A percentile compares a stretch with the other conserved stretches of the same genome.
Evolutionary conservation across 2,888 invertebrate species (phyloP).

Genomic region (Coelopa pilipes): DNA sequence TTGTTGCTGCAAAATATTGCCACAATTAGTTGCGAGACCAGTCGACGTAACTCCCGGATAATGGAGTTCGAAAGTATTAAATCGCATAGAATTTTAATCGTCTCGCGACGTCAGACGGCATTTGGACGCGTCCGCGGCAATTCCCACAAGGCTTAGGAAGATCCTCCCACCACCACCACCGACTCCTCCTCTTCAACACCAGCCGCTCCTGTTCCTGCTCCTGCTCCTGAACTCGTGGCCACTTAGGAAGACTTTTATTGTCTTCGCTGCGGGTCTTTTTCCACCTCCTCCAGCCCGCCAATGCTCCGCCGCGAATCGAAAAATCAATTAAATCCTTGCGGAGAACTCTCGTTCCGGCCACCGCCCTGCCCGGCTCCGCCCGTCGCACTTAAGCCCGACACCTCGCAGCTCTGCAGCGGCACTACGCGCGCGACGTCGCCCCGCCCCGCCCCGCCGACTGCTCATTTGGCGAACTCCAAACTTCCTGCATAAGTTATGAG

Average conservation of each 20-base stretch:
- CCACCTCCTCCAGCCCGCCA: neutral
- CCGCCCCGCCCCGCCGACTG: neutral
- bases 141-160: slow-evolving; percentile 41
- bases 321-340: slow-evolving; percentile 36
- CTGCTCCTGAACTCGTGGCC: neutral
- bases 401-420: neutral
- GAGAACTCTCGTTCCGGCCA: slow-evolving; percentile 17
- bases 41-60: too few relatives aligned
- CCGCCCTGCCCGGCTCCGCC: neutral
- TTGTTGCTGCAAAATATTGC: too few relatives aligned
- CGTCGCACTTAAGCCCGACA: slow-evolving; percentile 35
- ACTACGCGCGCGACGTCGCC: neutral
- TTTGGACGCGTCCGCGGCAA: neutral
- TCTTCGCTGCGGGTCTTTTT: slow-evolving; percentile 14
- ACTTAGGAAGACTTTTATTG: slow-evolving; percentile 14
- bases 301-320: slow-evolving; percentile 12
- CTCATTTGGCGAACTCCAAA: slow-evolving; percentile 38
- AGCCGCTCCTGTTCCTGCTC: too few relatives aligned
- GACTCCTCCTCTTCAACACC: neutral
- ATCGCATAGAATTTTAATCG: too few relatives aligned
- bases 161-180: neutral
- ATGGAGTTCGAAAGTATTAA: too few relatives aligned
- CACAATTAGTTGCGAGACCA: too few relatives aligned
- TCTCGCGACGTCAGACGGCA: neutral
- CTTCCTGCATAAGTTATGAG: slow-evolving; percentile 46